Base-by-base conservation (phyloP, 2,888 invertebrate genomes). In the Aphidius colemani region DNA sequence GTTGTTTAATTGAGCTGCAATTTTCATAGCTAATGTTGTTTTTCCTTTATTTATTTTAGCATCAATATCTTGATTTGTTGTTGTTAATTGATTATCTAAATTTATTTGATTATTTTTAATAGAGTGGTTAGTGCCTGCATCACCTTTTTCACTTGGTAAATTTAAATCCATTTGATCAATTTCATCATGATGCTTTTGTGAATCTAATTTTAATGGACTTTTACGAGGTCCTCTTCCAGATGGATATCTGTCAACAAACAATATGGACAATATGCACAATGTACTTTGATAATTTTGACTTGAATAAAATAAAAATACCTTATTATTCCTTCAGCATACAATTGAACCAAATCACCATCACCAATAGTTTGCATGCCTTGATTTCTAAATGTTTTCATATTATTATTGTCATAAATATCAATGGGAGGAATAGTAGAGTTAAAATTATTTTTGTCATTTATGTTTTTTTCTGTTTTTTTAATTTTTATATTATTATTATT, bases 281-380 rank as follows among this genome's bases (percentile, higher is more conserved):
- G n/a, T n/a, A n/a, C n/a, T n/a, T n/a, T n/a, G n/a, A n/a, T n/a
- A n/a, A n/a, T 18, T 18, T 18, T 18, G 13, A 13, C 2, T 13
- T 18, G n/a, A 58, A 68, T 65, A 53, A 51, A 11, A 62, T 59
- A 56, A 5, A 62, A 18, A 18, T 76, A 82, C 78, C 76, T 78
- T 50, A 80, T 77, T n/a, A 71, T 63, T 46, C 80, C 80, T 59
- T 78, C 77, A n/a, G 70, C 70, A 65, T 77, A 79, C 18, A 79
- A 60, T 51, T 66, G 68, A 40, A 75, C 68, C 6, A 78, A 69
- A 51, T 79, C 71, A 18, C 72, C 69, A 2, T 71, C 58, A 59
- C 78, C 74, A 60, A 82, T 65, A 7, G 82, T 83, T 68, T 83
- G 83, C 65, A 79, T 77, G 41, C 76, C 76, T 68, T 76, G 76